Base-by-base conservation (phyloP, 2,113 vertebrate genomes). In the Morone saxatilis region DNA sequence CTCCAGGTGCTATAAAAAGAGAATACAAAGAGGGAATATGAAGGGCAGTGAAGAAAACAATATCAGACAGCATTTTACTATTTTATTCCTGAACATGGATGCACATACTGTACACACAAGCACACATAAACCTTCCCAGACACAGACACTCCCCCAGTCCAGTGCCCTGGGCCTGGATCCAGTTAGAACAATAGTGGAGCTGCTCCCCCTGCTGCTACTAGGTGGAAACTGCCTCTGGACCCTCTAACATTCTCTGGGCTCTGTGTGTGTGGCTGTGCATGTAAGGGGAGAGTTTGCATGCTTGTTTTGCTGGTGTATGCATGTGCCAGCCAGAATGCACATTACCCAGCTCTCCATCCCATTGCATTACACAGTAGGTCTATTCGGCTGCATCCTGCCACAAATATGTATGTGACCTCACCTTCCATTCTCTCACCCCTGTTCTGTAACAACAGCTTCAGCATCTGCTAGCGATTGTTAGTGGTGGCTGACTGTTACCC, bases 171-270 rank as follows among this genome's bases (percentile, higher is more conserved):
- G 88, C 80, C 86, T 91, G 75, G 67, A 88, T 91, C 86, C 88
- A 89, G 78, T 89, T 69, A 91, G 92, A 97, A 96, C 95, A 95
- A 96, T 95, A 97, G 97, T 96, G 95, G 96, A 95, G 97, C 94
- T 95, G 96, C 97, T 98, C 97, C 97, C 97, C 96, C 97, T 99
- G 94, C 97, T 97, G 97, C 94, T 96, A 90, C 83, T 88, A 92
- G 72, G 61, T 71, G 90, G 96, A 93, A 97, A 96, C 96, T 94
- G 91, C 92, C 88, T 85, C 83, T 80, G 86, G 85, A 71, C 66
- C 83, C 83, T 14, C 1, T 20, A 67, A 20, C 56, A 45, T 51
- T 78, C 78, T 66, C 68, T 59, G 63, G 60, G 62, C 78, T 70
- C 67, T 79, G 68, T 84, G 57, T 69, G 38, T 72, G 68, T 59